Conservation (phyloP, 2,888 invertebrate species). For the Nymphalis polychloros region DNA sequence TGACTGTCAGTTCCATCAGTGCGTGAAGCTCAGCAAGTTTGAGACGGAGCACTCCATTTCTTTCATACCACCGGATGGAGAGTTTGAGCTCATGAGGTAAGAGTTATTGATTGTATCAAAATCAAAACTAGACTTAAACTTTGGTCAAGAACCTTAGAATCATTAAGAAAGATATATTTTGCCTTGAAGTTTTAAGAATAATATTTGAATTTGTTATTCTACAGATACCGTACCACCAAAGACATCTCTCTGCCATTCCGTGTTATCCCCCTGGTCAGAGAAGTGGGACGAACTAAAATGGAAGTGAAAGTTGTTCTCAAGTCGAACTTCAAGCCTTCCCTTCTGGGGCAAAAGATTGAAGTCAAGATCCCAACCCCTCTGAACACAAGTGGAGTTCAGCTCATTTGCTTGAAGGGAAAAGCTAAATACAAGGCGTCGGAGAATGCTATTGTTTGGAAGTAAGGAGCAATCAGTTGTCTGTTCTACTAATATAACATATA, state of each 20-base stretch:
- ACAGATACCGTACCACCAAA: conserved; percentile 98
- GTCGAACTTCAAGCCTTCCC: conserved; percentile 98
- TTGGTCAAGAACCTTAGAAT: no score
- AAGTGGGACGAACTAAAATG: conserved; percentile 99
- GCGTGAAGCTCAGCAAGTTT: conserved; percentile 99
- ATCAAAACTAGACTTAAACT: not conserved
- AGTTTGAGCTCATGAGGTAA: conserved; percentile 99
- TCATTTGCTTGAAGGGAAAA: conserved; percentile 99
- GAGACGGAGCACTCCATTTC: conserved; percentile 99
- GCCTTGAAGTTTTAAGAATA: no score
- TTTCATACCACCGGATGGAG: conserved; percentile 99
- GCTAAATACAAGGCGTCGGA: conserved; percentile 99
- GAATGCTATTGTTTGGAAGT: conserved; percentile 98
- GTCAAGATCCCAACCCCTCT: conserved; percentile 99
- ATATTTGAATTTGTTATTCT: not conserved
- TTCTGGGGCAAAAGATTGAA: conserved; percentile 99
- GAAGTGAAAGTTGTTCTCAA: conserved; percentile 99
- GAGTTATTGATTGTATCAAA: not conserved
- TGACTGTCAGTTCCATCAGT: conserved; percentile 99
- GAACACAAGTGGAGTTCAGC: conserved; percentile 98
- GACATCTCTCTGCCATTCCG: conserved; percentile 99
- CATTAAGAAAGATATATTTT: no score
- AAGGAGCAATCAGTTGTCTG: conserved; percentile 59
- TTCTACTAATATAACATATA: no score
- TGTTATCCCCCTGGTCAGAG: conserved; percentile 98